These are phyloP conservation scores for Limnothrissa miodon DNA, from an alignment of 2,113 vertebrate species.

Conservation along the genomic window DNA sequence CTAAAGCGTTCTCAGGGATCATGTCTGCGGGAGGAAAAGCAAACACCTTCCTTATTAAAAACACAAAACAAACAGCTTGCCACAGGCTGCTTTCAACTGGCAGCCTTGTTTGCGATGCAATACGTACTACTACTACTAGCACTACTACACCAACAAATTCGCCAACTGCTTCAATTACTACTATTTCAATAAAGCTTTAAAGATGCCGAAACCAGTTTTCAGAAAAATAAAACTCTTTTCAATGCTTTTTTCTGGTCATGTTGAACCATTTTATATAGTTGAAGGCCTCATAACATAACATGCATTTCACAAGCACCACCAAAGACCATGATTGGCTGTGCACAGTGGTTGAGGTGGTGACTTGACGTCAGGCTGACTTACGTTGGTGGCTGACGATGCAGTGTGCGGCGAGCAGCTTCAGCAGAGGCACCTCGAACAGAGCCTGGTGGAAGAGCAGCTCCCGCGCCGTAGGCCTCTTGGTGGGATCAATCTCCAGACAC, in stretches of 20 bases:
- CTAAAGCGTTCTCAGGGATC: slow-evolving; percentile 97
- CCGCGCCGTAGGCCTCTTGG: slow-evolving; percentile 85
- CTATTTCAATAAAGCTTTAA: too few relatives aligned
- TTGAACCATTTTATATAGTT: too few relatives aligned
- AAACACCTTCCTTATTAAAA: not conserved
- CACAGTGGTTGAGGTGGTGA: not conserved
- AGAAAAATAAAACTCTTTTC: too few relatives aligned
- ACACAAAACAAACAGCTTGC: not conserved
- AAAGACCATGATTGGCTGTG: not conserved
- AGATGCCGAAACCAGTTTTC: too few relatives aligned
- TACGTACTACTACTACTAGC: too few relatives aligned
- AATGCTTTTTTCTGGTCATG: too few relatives aligned
- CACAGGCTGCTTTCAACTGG: too few relatives aligned
- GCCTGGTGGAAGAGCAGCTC: slow-evolving; percentile 95
- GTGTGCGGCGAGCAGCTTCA: slow-evolving; percentile 95
- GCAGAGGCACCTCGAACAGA: slow-evolving; percentile 92
- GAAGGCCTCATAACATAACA: not conserved
- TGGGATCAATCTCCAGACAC: slow-evolving; percentile 90
- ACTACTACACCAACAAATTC: too few relatives aligned
- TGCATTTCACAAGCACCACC: not conserved
- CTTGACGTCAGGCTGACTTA: slow-evolving; percentile 67
- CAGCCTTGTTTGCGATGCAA: too few relatives aligned
- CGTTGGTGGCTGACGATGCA: slow-evolving; percentile 96
- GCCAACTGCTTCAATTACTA: too few relatives aligned
- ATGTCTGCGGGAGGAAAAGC: slow-evolving; percentile 73